These are phyloP conservation scores for Anolis apletophallus DNA, from an alignment of 2,797 vertebrate species.

Conservation along the genomic window DNA sequence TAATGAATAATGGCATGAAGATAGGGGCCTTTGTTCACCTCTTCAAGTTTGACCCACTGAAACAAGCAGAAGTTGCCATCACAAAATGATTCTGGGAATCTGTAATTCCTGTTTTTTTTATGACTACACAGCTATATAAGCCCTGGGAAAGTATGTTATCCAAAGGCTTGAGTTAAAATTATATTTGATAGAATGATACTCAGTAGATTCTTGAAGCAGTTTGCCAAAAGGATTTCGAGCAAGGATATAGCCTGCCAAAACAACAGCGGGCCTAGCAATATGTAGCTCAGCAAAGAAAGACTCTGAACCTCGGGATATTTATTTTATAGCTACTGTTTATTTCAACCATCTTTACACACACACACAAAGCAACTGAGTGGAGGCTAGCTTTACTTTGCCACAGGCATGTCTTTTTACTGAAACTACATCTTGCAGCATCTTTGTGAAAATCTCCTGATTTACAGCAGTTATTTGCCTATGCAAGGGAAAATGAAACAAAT, in stretches of 20 bases:
- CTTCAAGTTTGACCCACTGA: neutral
- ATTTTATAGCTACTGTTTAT: slow-evolving; percentile 43
- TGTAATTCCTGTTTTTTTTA: neutral
- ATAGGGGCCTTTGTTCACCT: neutral
- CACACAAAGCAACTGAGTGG: slow-evolving; percentile 40
- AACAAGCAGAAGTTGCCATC: neutral
- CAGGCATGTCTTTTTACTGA: slow-evolving; percentile 42
- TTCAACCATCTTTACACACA: slow-evolving; percentile 31
- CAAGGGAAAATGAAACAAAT: slow-evolving; percentile 31
- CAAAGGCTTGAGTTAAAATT: neutral
- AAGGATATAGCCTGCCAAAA: slow-evolving; percentile 17
- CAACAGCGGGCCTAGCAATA: neutral
- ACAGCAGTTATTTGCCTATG: slow-evolving; percentile 44
- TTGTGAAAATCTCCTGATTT: slow-evolving; percentile 51
- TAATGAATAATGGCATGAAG: no score
- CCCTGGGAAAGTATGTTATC: neutral
- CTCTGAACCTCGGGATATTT: slow-evolving; percentile 40
- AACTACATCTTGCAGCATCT: slow-evolving; percentile 55
- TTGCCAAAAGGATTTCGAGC: neutral
- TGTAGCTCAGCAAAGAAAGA: slow-evolving; percentile 6
- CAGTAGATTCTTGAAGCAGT: slow-evolving; percentile 2
- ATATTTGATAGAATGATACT: neutral
- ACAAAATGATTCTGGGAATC: neutral
- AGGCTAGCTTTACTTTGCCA: slow-evolving; percentile 43
- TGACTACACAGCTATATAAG: neutral